phyloP scores from a whole-genome alignment of 2,113 vertebrate species.

The Atlantisia rogersi region DNA sequence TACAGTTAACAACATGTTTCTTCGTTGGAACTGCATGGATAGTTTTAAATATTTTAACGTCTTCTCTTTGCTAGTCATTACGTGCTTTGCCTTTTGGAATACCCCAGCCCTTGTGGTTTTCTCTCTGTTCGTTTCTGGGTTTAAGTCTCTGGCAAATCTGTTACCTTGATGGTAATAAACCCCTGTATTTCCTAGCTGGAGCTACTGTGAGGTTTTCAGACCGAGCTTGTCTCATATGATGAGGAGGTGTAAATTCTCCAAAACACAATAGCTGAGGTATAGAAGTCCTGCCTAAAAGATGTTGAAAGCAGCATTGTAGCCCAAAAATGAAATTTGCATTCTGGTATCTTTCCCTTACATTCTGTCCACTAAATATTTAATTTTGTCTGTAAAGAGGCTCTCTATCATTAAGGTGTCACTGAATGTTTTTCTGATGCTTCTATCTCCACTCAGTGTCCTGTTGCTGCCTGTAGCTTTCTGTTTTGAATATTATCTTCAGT shows the following conservation, averaged over 20 bases:
- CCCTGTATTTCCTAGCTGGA: not conserved
- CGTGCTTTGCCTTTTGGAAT: not conserved
- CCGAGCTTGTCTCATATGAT: not conserved
- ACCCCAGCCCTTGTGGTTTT: not conserved
- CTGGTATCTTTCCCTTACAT: not conserved
- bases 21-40: not conserved
- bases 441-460: not conserved
- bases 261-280: not conserved
- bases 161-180: not conserved
- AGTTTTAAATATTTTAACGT: not conserved
- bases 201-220: not conserved
- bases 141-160: not conserved
- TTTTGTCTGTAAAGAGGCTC: not conserved
- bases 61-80: not conserved
- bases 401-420: not conserved
- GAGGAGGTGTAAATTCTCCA: not conserved
- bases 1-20: accelerated
- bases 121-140: not conserved
- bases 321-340: not conserved
- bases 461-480: not conserved
- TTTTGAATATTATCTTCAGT: not conserved
- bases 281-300: not conserved
- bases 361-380: not conserved
- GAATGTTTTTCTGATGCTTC: not conserved
- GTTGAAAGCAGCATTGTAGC: not conserved